Evolutionary conservation across 2,888 invertebrate genomes (phyloP), one percentile per base, ranked within the genome.

Genomic region (Acrocera orbiculus): DNA sequence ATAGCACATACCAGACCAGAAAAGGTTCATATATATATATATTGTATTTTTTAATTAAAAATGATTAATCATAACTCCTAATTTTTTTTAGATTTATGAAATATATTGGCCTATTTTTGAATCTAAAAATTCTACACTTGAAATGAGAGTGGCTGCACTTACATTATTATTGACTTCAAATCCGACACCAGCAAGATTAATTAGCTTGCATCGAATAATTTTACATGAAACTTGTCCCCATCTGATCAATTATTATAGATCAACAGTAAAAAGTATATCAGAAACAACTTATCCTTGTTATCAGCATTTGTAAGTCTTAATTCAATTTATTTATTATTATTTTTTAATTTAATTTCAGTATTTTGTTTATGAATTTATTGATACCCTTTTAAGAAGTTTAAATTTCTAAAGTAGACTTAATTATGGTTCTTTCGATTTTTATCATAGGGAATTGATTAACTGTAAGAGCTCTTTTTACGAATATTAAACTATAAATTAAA

Each of bases 191-290:
- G 70, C 70, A 1, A 68, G 76, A 30, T 64, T 79, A 30, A 65
- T 76, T 40, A 73, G 75, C 36, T 61, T 79, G 3, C 75, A 75
- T 47, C 72, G 75, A 52, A 74, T 72, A 42, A 72, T 80, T 46
- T 65, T 64, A 43, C 62, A 58, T 8, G 74, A 73, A 39, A 64
- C 64, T 0, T 68, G 67, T 46, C 65, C 65, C 5, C 76, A 77
- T 46, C 56, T 80, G 41, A 72, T 73, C 41, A 66, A 76, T 42
- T 79, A 70, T 52, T 80, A 76, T 63, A 73, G 73, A 39, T 72
- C 76, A 0, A 76, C 76, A 0, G 60, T 79, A 17, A 72, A 71
- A 40, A 76, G 74, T 34, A 60, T 78, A 48, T 70, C 73, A 34
- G 65, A 65, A 27, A 74, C 73, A 1, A 70, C 70, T 3, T 75